Percentiles rank a stretch among this genome's conserved stretches.
Conservation (phyloP, 1,140 invertebrate species). For the Saxidomus purpurata region DNA sequence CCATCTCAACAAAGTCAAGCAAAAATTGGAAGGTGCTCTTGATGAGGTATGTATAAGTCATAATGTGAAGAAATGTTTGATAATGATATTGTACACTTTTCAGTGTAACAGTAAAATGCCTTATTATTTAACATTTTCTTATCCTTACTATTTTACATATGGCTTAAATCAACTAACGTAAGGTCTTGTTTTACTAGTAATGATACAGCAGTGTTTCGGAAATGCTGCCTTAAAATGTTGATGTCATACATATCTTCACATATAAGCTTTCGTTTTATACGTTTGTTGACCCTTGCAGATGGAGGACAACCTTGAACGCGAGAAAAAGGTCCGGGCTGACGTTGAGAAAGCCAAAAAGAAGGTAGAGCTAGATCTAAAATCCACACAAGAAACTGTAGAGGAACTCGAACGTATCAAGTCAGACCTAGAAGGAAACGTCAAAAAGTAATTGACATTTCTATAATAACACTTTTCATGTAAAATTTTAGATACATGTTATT, state of each 20-base stretch:
- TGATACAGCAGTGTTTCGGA: too few species aligned
- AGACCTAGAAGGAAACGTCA: slow-evolving; percentile 94
- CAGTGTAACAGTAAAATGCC: too few species aligned
- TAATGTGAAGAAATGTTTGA: too few species aligned
- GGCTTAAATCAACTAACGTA: too few species aligned
- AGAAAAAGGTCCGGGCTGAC: slow-evolving; percentile 98
- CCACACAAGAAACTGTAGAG: slow-evolving; percentile 98
- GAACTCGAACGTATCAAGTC: slow-evolving; percentile 99
- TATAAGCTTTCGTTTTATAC: too few species aligned
- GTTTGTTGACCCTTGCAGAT: slow-evolving; percentile 88
- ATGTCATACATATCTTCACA: too few species aligned
- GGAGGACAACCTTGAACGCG: slow-evolving; percentile 98
- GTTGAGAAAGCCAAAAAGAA: slow-evolving; percentile 98
- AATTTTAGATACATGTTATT: too few species aligned
- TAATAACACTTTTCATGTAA: neutral
- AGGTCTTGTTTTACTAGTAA: too few species aligned
- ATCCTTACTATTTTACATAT: too few species aligned
- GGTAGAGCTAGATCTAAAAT: slow-evolving; percentile 98
- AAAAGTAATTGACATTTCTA: slow-evolving; percentile 66
- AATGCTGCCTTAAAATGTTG: too few species aligned
- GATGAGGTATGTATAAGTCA: slow-evolving; percentile 89
- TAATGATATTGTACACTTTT: too few species aligned
- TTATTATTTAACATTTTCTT: too few species aligned
- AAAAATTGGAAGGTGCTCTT: slow-evolving; percentile 98
- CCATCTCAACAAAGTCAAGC: slow-evolving; percentile 99